Evolutionary conservation across 2,113 vertebrate genomes (phyloP).

Genomic region (Apistogramma diplotaenia): DNA sequence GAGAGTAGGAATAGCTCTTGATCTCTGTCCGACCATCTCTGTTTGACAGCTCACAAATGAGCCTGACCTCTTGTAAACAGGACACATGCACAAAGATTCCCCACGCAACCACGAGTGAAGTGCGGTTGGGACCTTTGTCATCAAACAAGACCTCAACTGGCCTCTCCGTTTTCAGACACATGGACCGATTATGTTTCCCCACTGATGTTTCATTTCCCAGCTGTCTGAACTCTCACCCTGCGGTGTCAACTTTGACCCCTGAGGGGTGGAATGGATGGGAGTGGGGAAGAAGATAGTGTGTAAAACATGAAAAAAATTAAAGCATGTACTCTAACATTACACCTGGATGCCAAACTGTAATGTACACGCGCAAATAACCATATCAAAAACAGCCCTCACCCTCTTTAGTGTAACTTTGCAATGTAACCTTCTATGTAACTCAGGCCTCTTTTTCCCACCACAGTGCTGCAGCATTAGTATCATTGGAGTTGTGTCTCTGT

Average conservation of each 20-base stretch:
- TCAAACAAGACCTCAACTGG: conserved; percentile 16
- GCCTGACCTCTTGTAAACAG: conserved; percentile 63
- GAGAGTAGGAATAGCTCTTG: conserved; percentile 48
- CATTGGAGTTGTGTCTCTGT: neutral
- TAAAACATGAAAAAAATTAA: neutral
- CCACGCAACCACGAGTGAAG: conserved; percentile 4
- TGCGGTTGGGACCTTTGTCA: conserved; percentile 43
- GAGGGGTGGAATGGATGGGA: neutral
- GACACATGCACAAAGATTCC: neutral
- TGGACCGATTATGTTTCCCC: neutral
- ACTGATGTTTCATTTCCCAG: conserved; percentile 13
- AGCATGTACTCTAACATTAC: neutral
- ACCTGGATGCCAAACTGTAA: neutral
- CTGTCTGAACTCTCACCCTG: conserved; percentile 9
- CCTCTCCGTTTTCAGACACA: neutral
- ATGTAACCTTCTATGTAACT: neutral
- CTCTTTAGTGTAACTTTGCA: neutral
- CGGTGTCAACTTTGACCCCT: conserved; percentile 10
- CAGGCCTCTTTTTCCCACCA: neutral
- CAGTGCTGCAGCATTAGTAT: neutral
- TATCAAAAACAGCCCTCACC: neutral
- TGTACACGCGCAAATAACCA: neutral
- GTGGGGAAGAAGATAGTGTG: neutral
- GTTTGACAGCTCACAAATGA: conserved; percentile 75
- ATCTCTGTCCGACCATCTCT: conserved; percentile 57